These are phyloP conservation scores for Vanessa cardui DNA, from an alignment of 2,888 invertebrate species.

Conservation along the genomic window DNA sequence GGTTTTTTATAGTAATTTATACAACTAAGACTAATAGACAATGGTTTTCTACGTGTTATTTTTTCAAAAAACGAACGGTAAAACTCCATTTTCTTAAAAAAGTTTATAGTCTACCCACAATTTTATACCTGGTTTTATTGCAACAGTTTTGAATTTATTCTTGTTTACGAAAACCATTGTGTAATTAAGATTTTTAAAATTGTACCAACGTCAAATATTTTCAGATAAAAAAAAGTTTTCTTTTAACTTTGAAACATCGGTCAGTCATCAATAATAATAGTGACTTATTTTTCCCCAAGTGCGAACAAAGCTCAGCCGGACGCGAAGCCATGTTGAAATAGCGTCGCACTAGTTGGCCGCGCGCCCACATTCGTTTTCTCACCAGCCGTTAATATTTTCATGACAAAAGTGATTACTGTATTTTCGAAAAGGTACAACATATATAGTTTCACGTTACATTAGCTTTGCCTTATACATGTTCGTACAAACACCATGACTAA, in stretches of 20 bases:
- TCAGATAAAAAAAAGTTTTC: constrained; percentile 26
- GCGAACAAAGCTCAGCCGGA: constrained; percentile 55
- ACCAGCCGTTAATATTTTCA: constrained; percentile 50
- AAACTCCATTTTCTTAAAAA: constrained; percentile 55
- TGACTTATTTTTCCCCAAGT: constrained; percentile 43
- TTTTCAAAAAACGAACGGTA: constrained; percentile 57
- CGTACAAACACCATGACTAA: constrained; percentile 6
- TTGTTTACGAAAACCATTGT: not conserved
- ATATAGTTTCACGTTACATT: constrained; percentile 35
- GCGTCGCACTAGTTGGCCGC: constrained; percentile 65
- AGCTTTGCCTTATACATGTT: constrained; percentile 3
- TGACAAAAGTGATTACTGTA: constrained; percentile 45
- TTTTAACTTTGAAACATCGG: constrained; percentile 36
- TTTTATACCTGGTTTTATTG: not conserved
- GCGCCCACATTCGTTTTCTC: constrained; percentile 70
- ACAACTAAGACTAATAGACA: constrained; percentile 47
- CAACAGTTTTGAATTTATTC: not conserved
- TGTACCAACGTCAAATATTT: constrained; percentile 11
- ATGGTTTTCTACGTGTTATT: constrained; percentile 57
- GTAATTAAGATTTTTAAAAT: not conserved
- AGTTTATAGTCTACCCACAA: constrained; percentile 6
- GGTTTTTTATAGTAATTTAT: constrained; percentile 4
- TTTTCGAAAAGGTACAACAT: constrained; percentile 42
- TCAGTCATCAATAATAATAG: constrained; percentile 45
- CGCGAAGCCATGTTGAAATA: constrained; percentile 63